Percentiles rank a stretch among this genome's conserved stretches.
Conservation (phyloP, 1,140 invertebrate species). For the Pseudobourletiella spinata region DNA sequence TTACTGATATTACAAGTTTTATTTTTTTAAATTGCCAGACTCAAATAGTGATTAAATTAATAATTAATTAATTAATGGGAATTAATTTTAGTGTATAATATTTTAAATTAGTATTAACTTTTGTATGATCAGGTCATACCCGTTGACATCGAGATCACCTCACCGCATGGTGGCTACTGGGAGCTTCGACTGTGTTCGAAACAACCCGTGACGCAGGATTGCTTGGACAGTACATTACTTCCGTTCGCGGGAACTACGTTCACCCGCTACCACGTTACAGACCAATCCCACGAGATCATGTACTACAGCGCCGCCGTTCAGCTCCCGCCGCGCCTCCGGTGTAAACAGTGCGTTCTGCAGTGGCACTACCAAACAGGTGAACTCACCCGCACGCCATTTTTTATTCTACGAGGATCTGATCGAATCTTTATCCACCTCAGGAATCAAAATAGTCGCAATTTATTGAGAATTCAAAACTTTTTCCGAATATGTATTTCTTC, state of each 20-base stretch:
- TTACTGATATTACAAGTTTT: background rate
- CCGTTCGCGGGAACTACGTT: constrained; percentile 43
- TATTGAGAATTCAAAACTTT: no score
- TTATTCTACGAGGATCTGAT: no score
- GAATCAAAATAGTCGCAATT: no score
- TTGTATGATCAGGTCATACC: constrained; percentile 37
- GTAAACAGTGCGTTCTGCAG: constrained; percentile 55
- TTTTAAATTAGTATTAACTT: background rate
- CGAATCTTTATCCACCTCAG: no score
- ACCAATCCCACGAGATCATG: background rate
- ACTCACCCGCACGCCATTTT: no score
- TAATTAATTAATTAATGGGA: background rate
- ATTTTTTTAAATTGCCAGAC: background rate
- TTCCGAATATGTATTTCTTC: no score
- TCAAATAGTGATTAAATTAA: background rate
- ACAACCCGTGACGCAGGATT: constrained; percentile 49
- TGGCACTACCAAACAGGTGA: constrained; percentile 50
- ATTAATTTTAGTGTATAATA: background rate
- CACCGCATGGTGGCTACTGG: constrained; percentile 50
- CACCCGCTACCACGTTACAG: background rate
- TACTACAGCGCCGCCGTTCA: constrained; percentile 1
- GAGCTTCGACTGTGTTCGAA: constrained; percentile 48
- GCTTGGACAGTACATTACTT: constrained; percentile 48
- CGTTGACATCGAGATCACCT: constrained; percentile 44
- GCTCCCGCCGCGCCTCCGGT: constrained; percentile 49